phyloP scores from a whole-genome alignment of 2,888 invertebrate species.

The Cynaeus angustus region DNA sequence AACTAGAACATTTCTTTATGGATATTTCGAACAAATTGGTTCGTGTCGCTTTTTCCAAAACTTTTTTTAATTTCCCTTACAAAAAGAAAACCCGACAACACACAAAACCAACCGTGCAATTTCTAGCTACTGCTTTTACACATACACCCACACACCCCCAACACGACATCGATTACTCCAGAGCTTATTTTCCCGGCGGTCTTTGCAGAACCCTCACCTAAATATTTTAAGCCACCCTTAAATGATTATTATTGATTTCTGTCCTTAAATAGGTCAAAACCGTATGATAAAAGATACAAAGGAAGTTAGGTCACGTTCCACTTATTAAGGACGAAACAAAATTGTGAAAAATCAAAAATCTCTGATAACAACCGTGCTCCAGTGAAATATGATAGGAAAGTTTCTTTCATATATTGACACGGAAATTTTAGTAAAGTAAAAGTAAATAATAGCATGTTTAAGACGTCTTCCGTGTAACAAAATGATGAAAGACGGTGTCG shows the following conservation, averaged over 20 bases:
- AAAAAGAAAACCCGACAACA: too few relatives aligned
- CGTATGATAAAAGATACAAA: slow-evolving; percentile 3
- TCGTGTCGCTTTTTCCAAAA: too few relatives aligned
- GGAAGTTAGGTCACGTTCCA: slow-evolving; percentile 4
- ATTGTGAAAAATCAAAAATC: slow-evolving; percentile 1
- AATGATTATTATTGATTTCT: slow-evolving; percentile 21
- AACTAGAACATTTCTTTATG: too few relatives aligned
- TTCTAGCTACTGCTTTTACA: slow-evolving; percentile 11
- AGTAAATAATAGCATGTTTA: background rate
- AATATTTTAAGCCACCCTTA: slow-evolving; percentile 19
- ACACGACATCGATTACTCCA: slow-evolving; percentile 31
- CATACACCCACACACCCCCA: slow-evolving; percentile 18
- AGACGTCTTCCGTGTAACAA: slow-evolving; percentile 10
- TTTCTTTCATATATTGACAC: background rate
- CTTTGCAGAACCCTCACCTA: slow-evolving; percentile 27
- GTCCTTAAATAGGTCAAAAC: slow-evolving; percentile 8
- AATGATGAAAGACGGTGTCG: slow-evolving; percentile 25
- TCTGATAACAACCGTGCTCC: background rate
- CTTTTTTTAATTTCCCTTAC: too few relatives aligned
- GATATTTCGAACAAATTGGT: too few relatives aligned
- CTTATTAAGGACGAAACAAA: background rate
- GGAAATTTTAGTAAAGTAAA: background rate
- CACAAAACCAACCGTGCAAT: background rate
- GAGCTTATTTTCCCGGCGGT: slow-evolving; percentile 21
- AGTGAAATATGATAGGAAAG: slow-evolving; percentile 3